These are phyloP conservation scores for Eupithecia dodoneata DNA, from an alignment of 2,888 invertebrate species.

Conservation along the genomic window DNA sequence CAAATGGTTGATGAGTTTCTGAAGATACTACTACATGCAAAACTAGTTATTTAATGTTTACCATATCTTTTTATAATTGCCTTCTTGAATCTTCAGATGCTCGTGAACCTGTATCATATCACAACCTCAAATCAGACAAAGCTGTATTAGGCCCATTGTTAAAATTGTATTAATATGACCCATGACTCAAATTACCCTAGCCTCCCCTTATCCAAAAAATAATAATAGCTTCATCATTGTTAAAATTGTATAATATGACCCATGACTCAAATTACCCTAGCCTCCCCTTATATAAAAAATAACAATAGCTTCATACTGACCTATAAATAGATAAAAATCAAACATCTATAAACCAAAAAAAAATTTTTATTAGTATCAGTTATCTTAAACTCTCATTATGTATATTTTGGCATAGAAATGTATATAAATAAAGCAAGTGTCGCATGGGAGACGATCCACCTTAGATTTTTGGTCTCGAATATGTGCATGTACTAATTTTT, in stretches of 20 bases:
- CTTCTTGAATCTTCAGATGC: slow-evolving; percentile 23
- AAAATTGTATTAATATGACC: background rate
- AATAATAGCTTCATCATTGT: background rate
- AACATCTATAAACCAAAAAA: background rate
- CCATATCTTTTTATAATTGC: background rate
- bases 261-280: background rate
- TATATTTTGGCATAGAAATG: background rate
- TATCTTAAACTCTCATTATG: background rate
- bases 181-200: background rate
- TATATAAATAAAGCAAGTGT: background rate
- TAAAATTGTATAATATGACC: background rate
- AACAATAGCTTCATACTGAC: background rate
- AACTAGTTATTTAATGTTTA: background rate
- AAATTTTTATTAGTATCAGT: no score
- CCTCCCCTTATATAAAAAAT: background rate
- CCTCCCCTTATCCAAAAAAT: background rate
- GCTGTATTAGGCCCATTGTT: background rate
- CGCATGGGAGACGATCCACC: background rate
- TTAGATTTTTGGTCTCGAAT: background rate
- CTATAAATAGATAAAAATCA: background rate
- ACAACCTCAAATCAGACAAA: background rate
- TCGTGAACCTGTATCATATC: slow-evolving; percentile 19
- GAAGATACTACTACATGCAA: slow-evolving; percentile 17
- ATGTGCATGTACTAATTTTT: background rate
- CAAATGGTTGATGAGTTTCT: slow-evolving; percentile 31